phyloP scores from a whole-genome alignment of 64 coral and sea anemone genomes.

The Orbicella faveolata region DNA sequence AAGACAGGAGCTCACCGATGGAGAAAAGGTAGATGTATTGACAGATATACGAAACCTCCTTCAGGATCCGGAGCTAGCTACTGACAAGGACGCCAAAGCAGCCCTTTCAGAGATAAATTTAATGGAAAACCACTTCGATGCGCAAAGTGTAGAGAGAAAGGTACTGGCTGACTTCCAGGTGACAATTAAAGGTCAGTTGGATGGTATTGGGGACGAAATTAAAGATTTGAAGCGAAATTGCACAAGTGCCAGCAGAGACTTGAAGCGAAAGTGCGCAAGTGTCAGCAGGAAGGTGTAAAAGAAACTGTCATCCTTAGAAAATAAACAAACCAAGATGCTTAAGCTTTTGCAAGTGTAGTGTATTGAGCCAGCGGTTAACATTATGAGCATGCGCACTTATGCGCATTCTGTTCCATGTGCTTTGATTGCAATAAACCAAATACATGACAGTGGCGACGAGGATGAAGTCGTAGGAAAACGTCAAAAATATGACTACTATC shows the following conservation, averaged over 20 bases:
- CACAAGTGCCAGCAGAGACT: neutral
- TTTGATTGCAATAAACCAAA: no score
- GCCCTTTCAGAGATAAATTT: constrained; percentile 19
- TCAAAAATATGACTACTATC: no score
- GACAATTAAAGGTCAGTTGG: neutral
- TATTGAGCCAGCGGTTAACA: no score
- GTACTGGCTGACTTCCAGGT: constrained; percentile 44
- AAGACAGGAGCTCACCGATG: constrained; percentile 46
- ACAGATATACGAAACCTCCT: constrained; percentile 26
- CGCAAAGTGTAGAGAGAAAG: constrained; percentile 29
- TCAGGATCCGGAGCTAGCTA: constrained; percentile 34
- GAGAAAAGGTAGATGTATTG: constrained; percentile 45
- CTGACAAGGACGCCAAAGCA: constrained; percentile 36
- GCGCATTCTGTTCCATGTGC: no score
- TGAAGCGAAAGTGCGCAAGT: neutral
- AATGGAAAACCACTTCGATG: constrained; percentile 41
- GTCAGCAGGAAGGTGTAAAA: constrained; percentile 5
- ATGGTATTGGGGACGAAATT: neutral
- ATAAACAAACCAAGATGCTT: neutral
- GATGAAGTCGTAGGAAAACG: no score
- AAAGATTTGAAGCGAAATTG: neutral
- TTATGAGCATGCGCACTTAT: no score
- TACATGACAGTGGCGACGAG: no score
- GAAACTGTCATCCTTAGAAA: neutral
- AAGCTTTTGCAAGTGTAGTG: constrained; percentile 10